Percentiles rank a stretch among this genome's conserved stretches.
Conservation (phyloP, 2,888 invertebrate genomes). For the Fragum fragum region DNA sequence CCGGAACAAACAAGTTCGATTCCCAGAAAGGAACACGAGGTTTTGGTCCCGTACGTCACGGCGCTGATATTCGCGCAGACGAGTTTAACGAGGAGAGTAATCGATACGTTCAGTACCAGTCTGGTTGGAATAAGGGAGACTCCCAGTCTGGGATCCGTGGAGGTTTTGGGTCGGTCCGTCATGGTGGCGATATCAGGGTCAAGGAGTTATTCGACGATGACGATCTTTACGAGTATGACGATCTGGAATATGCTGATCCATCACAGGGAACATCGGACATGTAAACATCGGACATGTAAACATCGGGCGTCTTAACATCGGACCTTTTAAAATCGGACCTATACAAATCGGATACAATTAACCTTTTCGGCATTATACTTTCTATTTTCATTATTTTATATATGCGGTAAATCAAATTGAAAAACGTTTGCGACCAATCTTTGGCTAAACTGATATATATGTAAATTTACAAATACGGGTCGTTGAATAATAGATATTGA, state of each 20-base stretch:
- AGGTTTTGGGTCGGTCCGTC: conserved; percentile 83
- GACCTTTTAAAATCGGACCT: no score
- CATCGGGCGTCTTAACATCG: no score
- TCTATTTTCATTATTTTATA: no score
- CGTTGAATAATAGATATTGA: no score
- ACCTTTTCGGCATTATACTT: no score
- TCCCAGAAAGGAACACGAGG: conserved; percentile 84
- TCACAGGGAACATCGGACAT: conserved; percentile 75
- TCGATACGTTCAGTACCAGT: conserved; percentile 81
- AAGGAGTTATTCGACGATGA: conserved; percentile 73
- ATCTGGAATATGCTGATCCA: conserved; percentile 82
- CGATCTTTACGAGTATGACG: conserved; percentile 80
- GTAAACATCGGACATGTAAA: conserved; percentile 38
- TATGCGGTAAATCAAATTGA: no score
- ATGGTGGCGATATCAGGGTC: conserved; percentile 82
- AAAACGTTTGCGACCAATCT: no score
- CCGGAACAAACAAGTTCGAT: conserved; percentile 85
- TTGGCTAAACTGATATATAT: no score
- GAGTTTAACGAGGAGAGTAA: conserved; percentile 80
- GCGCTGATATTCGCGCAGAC: conserved; percentile 85
- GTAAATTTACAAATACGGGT: no score
- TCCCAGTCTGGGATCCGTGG: conserved; percentile 84
- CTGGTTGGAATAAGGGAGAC: conserved; percentile 85
- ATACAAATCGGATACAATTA: no score
- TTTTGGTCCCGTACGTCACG: conserved; percentile 81